Base-by-base conservation (phyloP, 2,888 invertebrate genomes). In the Phyllotreta cruciferae region DNA sequence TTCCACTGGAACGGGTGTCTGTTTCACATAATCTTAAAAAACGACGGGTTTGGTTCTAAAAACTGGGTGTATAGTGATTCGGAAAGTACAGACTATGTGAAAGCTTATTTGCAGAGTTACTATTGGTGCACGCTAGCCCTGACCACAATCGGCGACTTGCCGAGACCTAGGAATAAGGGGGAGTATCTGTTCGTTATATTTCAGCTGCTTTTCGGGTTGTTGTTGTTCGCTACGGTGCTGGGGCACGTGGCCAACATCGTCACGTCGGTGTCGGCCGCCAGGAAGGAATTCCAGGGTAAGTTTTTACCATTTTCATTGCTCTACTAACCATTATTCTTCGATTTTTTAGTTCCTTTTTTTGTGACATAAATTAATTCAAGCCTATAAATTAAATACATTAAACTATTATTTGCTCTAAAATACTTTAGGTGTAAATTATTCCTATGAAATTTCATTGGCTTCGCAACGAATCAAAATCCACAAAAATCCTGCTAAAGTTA, bases 1-100 rank as follows among this genome's bases (percentile, higher is more conserved):
- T 98, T 98, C 85, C 98, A 98, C 87, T 98, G 98, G 98, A 98
- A 98, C 84, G 97, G 97, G 80, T 98, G 98, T 85, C 87, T 98
- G 83, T 97, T 96, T 86, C 94, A 96, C 87, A 92, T 98, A 82
- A 94, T 96, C 81, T 91, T 93, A 87, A 94, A 94, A 86, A 94
- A 94, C 85, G 92, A 94, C 85, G 94, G 94, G 74, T 95, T 95
- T 83, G 94, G 94, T 78, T 93, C 93, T 83, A 91, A 91, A 83
- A 92, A 93, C 83, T 94, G 94, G 94, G 93, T 93, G 82, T 82
- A 92, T 82, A 90, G 89, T 80, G 93, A 93, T 80, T 89, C 90
- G 77, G 92, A 93, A 79, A 88, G 90, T 70, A 90, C 90, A 73
- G 95, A 95, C 82, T 93, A 94, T 78, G 91, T 95, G 82, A 91